Evolutionary conservation across 2,113 vertebrate genomes (phyloP), one percentile per base, ranked within the genome.

Genomic region (Dasyornis broadbenti): DNA sequence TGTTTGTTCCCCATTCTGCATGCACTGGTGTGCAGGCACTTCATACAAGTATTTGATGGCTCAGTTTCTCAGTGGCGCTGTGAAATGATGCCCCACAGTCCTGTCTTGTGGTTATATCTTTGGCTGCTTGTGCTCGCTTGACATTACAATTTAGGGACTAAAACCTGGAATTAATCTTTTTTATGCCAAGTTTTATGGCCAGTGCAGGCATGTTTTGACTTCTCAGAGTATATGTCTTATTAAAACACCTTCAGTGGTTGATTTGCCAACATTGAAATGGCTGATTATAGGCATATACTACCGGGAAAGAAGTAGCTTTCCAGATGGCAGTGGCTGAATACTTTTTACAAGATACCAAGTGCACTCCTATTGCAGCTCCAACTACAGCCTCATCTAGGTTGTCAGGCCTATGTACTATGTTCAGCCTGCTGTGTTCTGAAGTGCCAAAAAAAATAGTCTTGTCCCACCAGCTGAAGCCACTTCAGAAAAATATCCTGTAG

Each of bases 61-160:
- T 69, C 37, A 60, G 21, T n/a, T 44, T 44, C 27, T 40, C 37
- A 68, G 45, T 3, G 1, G 23, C 22, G 28, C 4, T 64, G 49
- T 0, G 2, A 79, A 87, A 70, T 6, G 9, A 79, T 0, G 0
- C 0, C 2, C 30, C 42, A 56, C 31, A 35, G 20, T 49, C 40
- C 18, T 42, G 24, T 49, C 84, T 47, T 54, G 35, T 26, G 52
- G 5, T 57, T 35, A 30, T 15, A 9, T 59, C 45, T 61, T 53
- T 53, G 64, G 39, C 47, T 77, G 53, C 44, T 76, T 57, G 33
- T 30, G 24, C 24, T 88, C 57, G 35, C 59, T 79, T 3, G 7
- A 63, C 47, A 86, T 30, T 6, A 19, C 28, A 81, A 66, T 76
- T 82, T 71, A 75, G 33, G 22, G 37, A 82, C 45, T 82, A 42